Conservation (phyloP, 2,888 invertebrate genomes). For the Apodemia hepburni region DNA sequence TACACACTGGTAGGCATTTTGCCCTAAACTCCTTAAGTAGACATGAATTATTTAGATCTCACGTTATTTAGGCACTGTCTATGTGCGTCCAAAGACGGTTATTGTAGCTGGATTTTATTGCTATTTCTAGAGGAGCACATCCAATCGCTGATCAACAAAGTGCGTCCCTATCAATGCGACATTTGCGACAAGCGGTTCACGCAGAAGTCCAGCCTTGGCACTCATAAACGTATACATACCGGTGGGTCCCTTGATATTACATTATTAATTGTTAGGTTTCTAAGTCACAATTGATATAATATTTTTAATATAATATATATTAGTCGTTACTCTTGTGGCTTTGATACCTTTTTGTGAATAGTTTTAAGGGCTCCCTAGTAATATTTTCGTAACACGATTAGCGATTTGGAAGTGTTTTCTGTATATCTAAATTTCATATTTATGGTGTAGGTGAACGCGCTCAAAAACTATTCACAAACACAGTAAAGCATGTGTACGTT, state of each 20-base stretch:
- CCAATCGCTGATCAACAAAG: constrained; percentile 82
- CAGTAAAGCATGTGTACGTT: constrained; percentile 77
- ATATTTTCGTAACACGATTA: constrained; percentile 40
- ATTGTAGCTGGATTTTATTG: constrained; percentile 77
- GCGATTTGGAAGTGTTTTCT: constrained; percentile 53
- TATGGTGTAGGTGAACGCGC: constrained; percentile 60
- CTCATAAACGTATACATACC: constrained; percentile 90
- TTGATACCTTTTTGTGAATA: constrained; percentile 77
- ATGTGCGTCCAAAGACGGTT: constrained; percentile 62
- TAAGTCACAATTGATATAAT: constrained; percentile 59
- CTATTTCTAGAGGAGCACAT: constrained; percentile 81
- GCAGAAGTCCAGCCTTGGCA: constrained; percentile 91
- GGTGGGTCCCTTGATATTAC: constrained; percentile 80
- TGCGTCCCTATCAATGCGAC: constrained; percentile 85
- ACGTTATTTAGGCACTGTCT: constrained; percentile 54
- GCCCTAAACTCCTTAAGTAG: constrained; percentile 78
- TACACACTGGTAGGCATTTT: constrained; percentile 83
- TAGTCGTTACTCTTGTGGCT: constrained; percentile 59
- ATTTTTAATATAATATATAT: constrained; percentile 30
- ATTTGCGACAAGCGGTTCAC: constrained; percentile 90
- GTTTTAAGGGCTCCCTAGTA: constrained; percentile 71
- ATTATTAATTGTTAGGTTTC: constrained; percentile 67
- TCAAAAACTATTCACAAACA: constrained; percentile 81
- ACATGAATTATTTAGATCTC: constrained; percentile 60
- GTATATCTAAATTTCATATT: constrained; percentile 27